phyloP scores from a whole-genome alignment of 2,113 vertebrate genomes.

The Chauna torquata region DNA sequence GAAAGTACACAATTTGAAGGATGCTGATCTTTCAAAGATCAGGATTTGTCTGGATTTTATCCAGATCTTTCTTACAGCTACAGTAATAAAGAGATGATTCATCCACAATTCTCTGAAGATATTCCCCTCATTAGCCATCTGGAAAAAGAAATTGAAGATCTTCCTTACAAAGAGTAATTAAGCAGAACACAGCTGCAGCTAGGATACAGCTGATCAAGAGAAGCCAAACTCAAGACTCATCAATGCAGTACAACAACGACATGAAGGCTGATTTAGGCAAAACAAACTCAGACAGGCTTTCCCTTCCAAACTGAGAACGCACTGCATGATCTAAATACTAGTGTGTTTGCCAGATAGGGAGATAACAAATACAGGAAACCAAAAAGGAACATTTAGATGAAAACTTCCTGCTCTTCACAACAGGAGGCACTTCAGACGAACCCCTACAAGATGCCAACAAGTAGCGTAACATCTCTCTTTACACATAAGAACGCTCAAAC shows the following conservation, averaged over 20 bases:
- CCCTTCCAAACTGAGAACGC: background rate
- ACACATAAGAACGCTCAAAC: background rate
- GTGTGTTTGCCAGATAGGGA: rapidly evolving
- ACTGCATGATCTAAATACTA: rapidly evolving
- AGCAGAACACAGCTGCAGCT: background rate
- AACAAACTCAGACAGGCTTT: background rate
- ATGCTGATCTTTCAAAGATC: background rate
- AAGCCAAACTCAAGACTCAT: background rate
- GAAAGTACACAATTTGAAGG: background rate
- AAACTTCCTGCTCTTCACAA: background rate
- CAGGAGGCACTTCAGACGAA: background rate
- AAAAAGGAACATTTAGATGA: background rate
- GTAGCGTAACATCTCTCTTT: background rate
- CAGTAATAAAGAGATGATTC: background rate
- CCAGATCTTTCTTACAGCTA: background rate
- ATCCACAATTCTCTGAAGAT: background rate
- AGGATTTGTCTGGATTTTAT: background rate
- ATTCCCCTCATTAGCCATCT: background rate
- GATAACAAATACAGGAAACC: background rate
- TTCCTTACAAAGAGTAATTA: background rate
- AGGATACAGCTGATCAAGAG: background rate
- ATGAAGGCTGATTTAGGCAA: background rate
- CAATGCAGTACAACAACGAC: background rate
- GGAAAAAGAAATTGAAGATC: background rate
- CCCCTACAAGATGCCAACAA: background rate